Evolutionary conservation across 2,888 invertebrate genomes (phyloP).

Genomic region (Acanthosoma haemorrhoidale): DNA sequence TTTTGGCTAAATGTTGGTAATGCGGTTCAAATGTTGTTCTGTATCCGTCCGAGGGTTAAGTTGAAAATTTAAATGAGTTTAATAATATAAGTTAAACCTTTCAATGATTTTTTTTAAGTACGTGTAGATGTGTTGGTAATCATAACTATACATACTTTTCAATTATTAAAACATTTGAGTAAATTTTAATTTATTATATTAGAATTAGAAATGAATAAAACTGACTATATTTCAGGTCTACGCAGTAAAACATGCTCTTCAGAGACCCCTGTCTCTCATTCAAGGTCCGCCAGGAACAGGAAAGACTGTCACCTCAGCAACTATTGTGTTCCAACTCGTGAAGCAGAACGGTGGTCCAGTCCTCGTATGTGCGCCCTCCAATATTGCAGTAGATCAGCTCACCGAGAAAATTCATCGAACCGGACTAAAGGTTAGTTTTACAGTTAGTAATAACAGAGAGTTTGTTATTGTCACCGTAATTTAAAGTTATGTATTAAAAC

Average conservation of each 20-base stretch:
- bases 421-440: conserved; percentile 71
- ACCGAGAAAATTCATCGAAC: conserved; percentile 98
- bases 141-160: no score
- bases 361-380: conserved; percentile 96
- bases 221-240: conserved; percentile 62
- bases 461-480: background rate
- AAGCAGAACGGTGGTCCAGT: conserved; percentile 92
- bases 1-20: no score
- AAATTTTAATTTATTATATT: no score
- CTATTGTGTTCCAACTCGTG: conserved; percentile 96
- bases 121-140: no score
- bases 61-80: no score
- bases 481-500: background rate
- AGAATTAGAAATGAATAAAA: no score
- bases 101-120: no score
- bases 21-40: no score
- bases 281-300: conserved; percentile 98
- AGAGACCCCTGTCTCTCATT: conserved; percentile 90
- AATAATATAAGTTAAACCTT: no score
- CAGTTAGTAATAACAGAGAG: background rate
- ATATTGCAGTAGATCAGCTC: conserved; percentile 98
- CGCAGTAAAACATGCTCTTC: conserved; percentile 96
- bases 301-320: conserved; percentile 98
- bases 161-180: no score
- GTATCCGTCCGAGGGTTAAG: no score